Conservation (phyloP, 2,888 invertebrate species). For the Erebia ligea region DNA sequence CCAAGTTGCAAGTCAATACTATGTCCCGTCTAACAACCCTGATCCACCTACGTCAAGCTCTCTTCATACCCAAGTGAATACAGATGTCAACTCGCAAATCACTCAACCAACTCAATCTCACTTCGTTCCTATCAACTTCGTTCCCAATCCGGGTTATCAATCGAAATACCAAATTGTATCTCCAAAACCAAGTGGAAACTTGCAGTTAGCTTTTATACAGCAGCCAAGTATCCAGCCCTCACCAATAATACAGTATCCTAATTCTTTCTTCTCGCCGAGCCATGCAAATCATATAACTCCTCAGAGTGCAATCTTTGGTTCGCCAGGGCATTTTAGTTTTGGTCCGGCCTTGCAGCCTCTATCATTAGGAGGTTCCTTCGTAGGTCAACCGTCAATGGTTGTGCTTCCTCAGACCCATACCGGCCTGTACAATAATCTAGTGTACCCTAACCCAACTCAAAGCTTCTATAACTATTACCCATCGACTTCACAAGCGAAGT, state of each 20-base stretch:
- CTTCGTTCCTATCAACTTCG: conserved; percentile 68
- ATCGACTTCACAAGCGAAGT: conserved; percentile 64
- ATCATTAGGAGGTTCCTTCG: conserved; percentile 56
- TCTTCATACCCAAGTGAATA: conserved; percentile 38
- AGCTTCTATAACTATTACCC: conserved; percentile 72
- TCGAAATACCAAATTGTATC: conserved; percentile 72
- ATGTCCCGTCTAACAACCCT: conserved; percentile 53
- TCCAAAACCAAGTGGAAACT: conserved; percentile 63
- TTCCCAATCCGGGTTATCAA: conserved; percentile 73
- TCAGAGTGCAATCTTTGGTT: conserved; percentile 48
- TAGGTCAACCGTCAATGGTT: conserved; percentile 69
- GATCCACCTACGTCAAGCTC: conserved; percentile 50
- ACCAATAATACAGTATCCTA: conserved; percentile 58
- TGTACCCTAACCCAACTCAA: conserved; percentile 64
- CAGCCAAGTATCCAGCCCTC: conserved; percentile 58
- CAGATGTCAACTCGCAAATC: conserved; percentile 6
- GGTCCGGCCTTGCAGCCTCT: conserved; percentile 58
- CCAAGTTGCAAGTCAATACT: conserved; percentile 65
- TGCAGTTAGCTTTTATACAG: conserved; percentile 68
- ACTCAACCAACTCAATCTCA: conserved; percentile 58
- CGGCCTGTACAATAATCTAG: conserved; percentile 62
- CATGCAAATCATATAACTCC: conserved; percentile 53
- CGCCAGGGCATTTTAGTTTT: conserved; percentile 60
- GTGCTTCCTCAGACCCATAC: conserved; percentile 67
- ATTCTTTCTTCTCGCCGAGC: conserved; percentile 53